Conservation (phyloP, 92 coral and sea anemone genomes). For the Meandrina meandrites region DNA sequence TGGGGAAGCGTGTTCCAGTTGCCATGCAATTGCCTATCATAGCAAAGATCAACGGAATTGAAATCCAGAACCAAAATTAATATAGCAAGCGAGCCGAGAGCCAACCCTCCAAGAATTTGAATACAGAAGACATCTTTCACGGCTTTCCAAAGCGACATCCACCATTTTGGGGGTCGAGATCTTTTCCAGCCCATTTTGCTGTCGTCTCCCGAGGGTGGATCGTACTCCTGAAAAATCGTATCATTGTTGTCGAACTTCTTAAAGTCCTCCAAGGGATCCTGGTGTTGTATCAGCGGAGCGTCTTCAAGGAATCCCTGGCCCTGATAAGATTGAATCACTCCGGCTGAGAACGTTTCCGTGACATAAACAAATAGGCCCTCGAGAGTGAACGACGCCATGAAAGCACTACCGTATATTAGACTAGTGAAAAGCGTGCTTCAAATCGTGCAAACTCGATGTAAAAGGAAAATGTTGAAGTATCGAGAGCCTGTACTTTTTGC, state of each 20-base stretch:
- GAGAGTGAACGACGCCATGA: background rate
- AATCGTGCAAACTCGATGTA: background rate
- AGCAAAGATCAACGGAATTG: conserved; percentile 63
- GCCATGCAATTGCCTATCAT: conserved; percentile 23
- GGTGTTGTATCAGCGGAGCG: background rate
- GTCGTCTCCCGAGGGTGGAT: conserved; percentile 37
- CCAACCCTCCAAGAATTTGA: conserved; percentile 59
- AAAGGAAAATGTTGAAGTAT: background rate
- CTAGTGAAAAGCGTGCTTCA: background rate
- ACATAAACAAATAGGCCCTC: background rate
- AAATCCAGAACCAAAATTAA: conserved; percentile 53
- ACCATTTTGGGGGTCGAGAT: conserved; percentile 29
- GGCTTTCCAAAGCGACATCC: conserved; percentile 20
- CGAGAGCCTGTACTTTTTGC: too few species aligned
- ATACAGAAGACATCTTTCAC: conserved; percentile 49
- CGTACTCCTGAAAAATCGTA: conserved; percentile 64
- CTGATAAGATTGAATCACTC: conserved; percentile 1
- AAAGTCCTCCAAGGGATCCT: conserved; percentile 33
- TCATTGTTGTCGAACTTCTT: conserved; percentile 40
- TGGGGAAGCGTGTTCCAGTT: conserved; percentile 29
- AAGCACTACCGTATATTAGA: background rate
- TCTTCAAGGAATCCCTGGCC: background rate
- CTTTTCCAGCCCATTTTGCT: conserved; percentile 61
- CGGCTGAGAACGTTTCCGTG: background rate
- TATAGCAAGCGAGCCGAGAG: conserved; percentile 41